A percentile compares a stretch with the other conserved stretches of the same genome.
These are phyloP conservation scores for Heliconius hewitsoni DNA, from an alignment of 1,140 invertebrate species.

Conservation along the genomic window DNA sequence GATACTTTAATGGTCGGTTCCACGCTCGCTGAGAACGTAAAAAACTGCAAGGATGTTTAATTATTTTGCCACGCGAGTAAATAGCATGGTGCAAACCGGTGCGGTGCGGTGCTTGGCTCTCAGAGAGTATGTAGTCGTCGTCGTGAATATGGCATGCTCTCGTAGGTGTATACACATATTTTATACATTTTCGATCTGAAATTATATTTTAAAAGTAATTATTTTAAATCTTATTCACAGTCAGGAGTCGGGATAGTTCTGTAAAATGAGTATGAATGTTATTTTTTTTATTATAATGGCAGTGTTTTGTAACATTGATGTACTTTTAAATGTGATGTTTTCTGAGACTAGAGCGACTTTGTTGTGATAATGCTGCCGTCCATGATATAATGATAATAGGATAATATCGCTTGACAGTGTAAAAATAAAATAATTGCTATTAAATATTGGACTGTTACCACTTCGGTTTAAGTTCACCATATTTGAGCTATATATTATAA, in stretches of 20 bases:
- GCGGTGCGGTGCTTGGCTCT: conserved; percentile 18
- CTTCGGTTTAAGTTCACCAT: conserved; percentile 1
- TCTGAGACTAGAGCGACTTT: conserved; percentile 12
- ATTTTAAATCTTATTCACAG: too few relatives aligned
- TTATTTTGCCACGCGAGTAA: conserved; percentile 62
- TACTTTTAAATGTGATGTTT: neutral
- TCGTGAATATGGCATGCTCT: neutral
- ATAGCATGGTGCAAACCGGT: conserved; percentile 49
- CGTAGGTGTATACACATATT: too few relatives aligned
- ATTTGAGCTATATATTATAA: neutral
- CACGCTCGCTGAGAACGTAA: conserved; percentile 53
- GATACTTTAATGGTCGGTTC: conserved; percentile 71
- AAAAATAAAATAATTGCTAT: conserved; percentile 19
- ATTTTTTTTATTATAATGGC: too few relatives aligned
- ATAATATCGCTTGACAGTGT: conserved; percentile 30
- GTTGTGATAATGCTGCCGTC: conserved; percentile 23
- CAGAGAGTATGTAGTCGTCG: neutral
- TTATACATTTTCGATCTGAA: too few relatives aligned
- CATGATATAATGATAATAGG: conserved; percentile 19
- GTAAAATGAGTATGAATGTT: too few relatives aligned
- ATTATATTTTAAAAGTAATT: too few relatives aligned
- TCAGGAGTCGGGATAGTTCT: too few relatives aligned
- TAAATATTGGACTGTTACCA: neutral
- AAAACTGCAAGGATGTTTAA: conserved; percentile 70
- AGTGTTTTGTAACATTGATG: neutral